Conservation (phyloP, 2,888 invertebrate species). For the Silvanus unidentatus region DNA sequence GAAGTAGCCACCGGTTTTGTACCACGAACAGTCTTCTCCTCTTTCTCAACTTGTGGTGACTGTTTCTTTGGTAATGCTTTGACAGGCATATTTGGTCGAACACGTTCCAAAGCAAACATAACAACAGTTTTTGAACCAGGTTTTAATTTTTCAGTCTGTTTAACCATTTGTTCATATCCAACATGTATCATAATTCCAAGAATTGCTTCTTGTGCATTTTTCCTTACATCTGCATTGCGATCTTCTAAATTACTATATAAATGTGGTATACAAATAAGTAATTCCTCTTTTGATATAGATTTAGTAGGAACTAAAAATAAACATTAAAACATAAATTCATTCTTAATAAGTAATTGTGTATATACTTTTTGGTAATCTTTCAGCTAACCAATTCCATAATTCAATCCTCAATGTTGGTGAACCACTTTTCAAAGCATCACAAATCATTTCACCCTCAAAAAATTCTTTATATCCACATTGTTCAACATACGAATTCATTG, state of each 20-base stretch:
- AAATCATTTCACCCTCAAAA: conserved; percentile 84
- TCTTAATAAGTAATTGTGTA: conserved; percentile 48
- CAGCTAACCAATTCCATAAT: conserved; percentile 79
- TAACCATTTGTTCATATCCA: conserved; percentile 73
- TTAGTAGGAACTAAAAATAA: conserved; percentile 56
- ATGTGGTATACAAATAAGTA: conserved; percentile 68
- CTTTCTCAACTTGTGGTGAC: conserved; percentile 50
- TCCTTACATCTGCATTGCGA: conserved; percentile 84
- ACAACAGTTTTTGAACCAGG: conserved; percentile 72
- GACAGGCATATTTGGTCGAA: conserved; percentile 74
- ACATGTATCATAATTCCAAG: conserved; percentile 90
- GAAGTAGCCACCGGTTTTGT: conserved; percentile 52
- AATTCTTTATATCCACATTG: conserved; percentile 74
- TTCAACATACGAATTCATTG: conserved; percentile 80
- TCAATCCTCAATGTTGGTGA: conserved; percentile 78
- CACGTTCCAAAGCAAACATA: conserved; percentile 77
- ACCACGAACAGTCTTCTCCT: conserved; percentile 53
- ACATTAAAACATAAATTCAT: conserved; percentile 60
- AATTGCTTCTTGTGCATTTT: conserved; percentile 83
- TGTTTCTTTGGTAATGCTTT: conserved; percentile 67
- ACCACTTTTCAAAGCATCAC: conserved; percentile 78
- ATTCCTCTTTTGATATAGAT: conserved; percentile 74
- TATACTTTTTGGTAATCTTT: conserved; percentile 63
- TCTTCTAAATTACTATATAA: conserved; percentile 83
- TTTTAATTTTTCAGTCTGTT: conserved; percentile 73